Percentiles rank a stretch among this genome's conserved stretches.
phyloP scores from a whole-genome alignment of 1,140 invertebrate genomes.

The Sycobia sp. region DNA sequence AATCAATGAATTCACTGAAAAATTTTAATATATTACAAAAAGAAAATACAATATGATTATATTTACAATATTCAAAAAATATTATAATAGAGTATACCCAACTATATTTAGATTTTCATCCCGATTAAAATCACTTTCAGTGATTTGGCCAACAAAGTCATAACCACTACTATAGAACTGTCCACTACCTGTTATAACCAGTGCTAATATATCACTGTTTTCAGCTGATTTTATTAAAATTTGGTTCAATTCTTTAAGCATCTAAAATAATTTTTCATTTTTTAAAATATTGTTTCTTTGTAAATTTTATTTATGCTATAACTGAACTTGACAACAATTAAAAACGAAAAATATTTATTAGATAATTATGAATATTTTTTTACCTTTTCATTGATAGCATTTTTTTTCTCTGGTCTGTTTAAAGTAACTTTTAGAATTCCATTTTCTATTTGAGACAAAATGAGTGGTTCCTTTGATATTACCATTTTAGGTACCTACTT shows the following conservation, averaged over 20 bases:
- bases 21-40: too few species aligned
- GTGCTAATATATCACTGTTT: conserved; percentile 68
- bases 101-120: neutral
- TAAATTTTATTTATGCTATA: neutral
- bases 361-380: neutral
- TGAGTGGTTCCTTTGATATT: neutral
- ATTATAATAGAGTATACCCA: neutral
- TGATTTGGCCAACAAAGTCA: conserved; percentile 67
- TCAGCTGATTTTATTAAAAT: conserved; percentile 71
- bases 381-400: conserved; percentile 70
- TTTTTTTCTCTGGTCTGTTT: conserved; percentile 77
- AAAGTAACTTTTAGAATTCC: conserved; percentile 71
- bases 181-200: conserved; percentile 77
- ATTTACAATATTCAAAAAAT: neutral
- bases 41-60: conserved; percentile 1
- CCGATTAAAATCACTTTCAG: neutral
- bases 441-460: conserved; percentile 46
- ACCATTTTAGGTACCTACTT: conserved; percentile 27
- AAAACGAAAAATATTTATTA: neutral
- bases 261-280: conserved; percentile 53
- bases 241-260: conserved; percentile 71
- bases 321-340: neutral
- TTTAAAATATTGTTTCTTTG: neutral
- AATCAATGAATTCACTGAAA: conserved; percentile 72
- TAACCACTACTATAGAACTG: conserved; percentile 87